phyloP scores from a whole-genome alignment of 2,113 vertebrate species.

The Takifugu flavidus region DNA sequence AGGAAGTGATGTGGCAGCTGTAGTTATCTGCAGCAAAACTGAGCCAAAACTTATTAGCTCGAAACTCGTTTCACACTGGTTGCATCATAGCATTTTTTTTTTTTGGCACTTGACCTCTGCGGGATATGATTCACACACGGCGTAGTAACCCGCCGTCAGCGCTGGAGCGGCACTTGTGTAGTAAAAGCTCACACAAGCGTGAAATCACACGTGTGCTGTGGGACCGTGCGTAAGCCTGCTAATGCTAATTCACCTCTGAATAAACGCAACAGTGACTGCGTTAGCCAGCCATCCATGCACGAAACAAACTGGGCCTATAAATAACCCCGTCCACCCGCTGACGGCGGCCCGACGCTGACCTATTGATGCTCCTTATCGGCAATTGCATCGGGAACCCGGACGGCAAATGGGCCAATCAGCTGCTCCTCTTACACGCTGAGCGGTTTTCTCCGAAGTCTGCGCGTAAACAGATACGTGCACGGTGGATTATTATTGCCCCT shows the following conservation, averaged over 20 bases:
- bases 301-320: conserved; percentile 56
- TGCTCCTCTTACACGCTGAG: conserved; percentile 41
- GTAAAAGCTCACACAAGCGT: neutral
- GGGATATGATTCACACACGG: neutral
- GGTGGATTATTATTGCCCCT: conserved; percentile 6
- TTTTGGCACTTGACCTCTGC: neutral
- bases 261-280: conserved; percentile 21
- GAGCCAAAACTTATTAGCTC: neutral
- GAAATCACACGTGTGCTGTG: neutral
- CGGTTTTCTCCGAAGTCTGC: conserved; percentile 27
- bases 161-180: too few species aligned
- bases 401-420: conserved; percentile 30
- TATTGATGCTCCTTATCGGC: conserved; percentile 16
- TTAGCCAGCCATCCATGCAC: conserved; percentile 48
- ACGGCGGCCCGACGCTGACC: conserved; percentile 20
- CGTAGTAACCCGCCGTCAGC: neutral
- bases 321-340: conserved; percentile 41
- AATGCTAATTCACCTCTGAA: conserved; percentile 25
- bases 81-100: neutral
- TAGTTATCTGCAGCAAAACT: neutral
- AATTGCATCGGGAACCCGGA: conserved; percentile 9
- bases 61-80: neutral
- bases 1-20: too few species aligned
- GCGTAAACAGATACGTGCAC: conserved; percentile 42
- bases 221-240: neutral